phyloP scores from a whole-genome alignment of 2,888 invertebrate species.

The Agonopterix subpropinquella region DNA sequence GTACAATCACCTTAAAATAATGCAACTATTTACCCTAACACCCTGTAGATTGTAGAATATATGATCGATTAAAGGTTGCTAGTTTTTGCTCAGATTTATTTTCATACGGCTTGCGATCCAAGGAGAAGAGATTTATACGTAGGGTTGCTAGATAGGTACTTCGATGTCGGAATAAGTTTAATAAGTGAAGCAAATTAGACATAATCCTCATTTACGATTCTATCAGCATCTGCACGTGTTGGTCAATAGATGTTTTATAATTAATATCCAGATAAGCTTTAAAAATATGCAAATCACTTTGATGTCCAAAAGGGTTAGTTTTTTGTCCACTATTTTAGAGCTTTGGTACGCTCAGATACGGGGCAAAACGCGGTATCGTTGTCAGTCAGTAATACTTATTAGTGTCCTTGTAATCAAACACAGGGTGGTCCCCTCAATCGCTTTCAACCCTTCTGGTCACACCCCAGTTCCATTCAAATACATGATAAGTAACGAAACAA shows the following conservation, averaged over 20 bases:
- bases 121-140: no score
- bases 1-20: no score
- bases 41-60: no score
- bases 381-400: conserved; percentile 15
- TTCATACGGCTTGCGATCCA: no score
- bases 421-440: conserved; percentile 46
- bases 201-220: no score
- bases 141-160: background rate
- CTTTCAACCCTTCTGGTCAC: conserved; percentile 55
- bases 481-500: conserved; percentile 34
- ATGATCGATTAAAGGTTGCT: no score
- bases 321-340: conserved; percentile 4
- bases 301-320: conserved; percentile 6
- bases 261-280: conserved; percentile 9
- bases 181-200: no score
- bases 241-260: background rate
- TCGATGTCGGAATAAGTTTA: no score
- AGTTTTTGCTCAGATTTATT: no score
- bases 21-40: no score
- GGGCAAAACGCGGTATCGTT: conserved; percentile 11
- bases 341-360: background rate
- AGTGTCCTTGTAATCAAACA: conserved; percentile 36
- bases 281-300: conserved; percentile 8
- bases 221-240: no score
- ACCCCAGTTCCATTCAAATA: conserved; percentile 49